Conservation (phyloP, 2,797 vertebrate species). For the Eupleurogrammus muticus region DNA sequence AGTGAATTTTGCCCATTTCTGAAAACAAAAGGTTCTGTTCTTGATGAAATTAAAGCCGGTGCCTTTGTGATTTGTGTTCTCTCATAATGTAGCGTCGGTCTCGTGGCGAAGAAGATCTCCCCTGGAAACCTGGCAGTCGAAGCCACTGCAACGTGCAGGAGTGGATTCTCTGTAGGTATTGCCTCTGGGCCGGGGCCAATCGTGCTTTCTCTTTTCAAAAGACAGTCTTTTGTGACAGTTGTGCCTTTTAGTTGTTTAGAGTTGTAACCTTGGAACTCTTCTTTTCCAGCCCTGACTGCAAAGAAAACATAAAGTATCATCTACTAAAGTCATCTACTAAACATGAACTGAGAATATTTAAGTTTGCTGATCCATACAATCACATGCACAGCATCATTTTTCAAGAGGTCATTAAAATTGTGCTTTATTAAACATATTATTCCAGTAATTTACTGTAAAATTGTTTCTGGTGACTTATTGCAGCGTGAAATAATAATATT, state of each 20-base stretch:
- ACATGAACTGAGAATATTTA: not conserved
- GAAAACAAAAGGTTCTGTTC: conserved; percentile 30
- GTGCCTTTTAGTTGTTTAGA: conserved; percentile 58
- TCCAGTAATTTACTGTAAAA: not conserved
- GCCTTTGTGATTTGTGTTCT: conserved; percentile 42
- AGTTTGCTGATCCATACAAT: not conserved
- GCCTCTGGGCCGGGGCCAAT: conserved; percentile 49
- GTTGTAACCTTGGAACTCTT: conserved; percentile 61
- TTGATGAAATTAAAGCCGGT: conserved; percentile 28
- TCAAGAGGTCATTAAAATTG: not conserved
- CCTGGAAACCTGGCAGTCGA: conserved; percentile 46
- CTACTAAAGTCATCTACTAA: not conserved
- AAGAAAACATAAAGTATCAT: conserved; percentile 24
- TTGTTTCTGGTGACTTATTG: too few species aligned
- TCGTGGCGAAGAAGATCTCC: conserved; percentile 53
- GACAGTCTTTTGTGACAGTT: conserved; percentile 60
- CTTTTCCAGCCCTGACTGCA: conserved; percentile 46
- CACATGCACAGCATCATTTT: not conserved
- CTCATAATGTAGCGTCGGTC: conserved; percentile 34
- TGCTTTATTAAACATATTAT: not conserved
- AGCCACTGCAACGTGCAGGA: conserved; percentile 30
- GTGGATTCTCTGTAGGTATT: conserved; percentile 52
- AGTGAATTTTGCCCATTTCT: conserved; percentile 36
- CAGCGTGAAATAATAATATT: too few species aligned
- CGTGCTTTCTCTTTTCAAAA: conserved; percentile 52